Percentiles rank a stretch among this genome's conserved stretches.
phyloP scores from a whole-genome alignment of 2,888 invertebrate genomes.

The Leptopilina syphax region DNA sequence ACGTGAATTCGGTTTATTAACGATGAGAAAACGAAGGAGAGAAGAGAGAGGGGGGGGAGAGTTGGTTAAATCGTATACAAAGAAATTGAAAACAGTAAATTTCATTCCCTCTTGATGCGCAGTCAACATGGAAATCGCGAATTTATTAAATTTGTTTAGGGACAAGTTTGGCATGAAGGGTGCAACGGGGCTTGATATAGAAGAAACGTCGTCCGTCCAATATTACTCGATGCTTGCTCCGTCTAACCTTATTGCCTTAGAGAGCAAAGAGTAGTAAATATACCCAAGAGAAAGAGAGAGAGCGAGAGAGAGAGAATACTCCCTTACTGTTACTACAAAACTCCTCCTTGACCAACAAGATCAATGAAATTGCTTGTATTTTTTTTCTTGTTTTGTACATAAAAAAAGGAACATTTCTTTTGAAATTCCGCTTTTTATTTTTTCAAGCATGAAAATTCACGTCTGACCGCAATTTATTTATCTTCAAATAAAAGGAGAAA shows the following conservation, averaged over 20 bases:
- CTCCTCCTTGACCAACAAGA: conserved; percentile 63
- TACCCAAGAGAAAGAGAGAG: conserved; percentile 62
- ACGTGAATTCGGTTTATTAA: conserved; percentile 52
- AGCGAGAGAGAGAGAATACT: conserved; percentile 59
- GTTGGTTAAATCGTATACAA: conserved; percentile 52
- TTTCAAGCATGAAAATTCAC: not conserved
- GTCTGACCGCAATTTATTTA: conserved; percentile 10
- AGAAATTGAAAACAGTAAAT: conserved; percentile 50
- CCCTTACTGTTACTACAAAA: conserved; percentile 43
- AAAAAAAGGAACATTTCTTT: not conserved
- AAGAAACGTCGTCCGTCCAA: conserved; percentile 66
- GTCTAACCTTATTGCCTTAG: conserved; percentile 72
- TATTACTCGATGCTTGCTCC: conserved; percentile 68
- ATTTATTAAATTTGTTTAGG: conserved; percentile 76
- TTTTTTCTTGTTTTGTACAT: not conserved
- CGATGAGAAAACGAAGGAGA: not conserved
- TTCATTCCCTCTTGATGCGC: conserved; percentile 41
- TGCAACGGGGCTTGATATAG: conserved; percentile 60
- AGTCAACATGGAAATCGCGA: conserved; percentile 72
- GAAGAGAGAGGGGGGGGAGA: conserved; percentile 4
- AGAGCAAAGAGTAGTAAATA: conserved; percentile 59
- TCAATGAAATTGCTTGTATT: conserved; percentile 62
- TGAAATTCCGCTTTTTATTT: conserved; percentile 1
- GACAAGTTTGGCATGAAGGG: conserved; percentile 61
- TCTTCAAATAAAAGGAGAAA: too few relatives aligned